These are phyloP conservation scores for Pseudomyrmex flavicornis DNA, from an alignment of 1,140 invertebrate species.

Conservation along the genomic window DNA sequence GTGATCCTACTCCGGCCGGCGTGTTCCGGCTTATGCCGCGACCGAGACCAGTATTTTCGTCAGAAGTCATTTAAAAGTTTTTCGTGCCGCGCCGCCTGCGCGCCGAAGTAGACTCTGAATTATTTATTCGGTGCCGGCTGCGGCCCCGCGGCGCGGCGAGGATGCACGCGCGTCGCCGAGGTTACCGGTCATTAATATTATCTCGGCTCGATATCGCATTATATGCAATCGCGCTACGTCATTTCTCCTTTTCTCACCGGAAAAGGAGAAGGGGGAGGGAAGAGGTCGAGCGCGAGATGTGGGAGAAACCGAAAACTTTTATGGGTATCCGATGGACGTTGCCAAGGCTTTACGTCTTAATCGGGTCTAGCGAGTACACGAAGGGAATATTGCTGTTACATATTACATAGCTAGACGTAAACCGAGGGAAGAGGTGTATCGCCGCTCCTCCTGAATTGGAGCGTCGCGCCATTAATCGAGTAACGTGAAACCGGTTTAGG, in stretches of 20 bases:
- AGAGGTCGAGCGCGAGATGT: not conserved
- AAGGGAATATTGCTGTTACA: slow-evolving; percentile 40
- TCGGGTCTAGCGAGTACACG: not conserved
- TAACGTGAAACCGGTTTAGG: not conserved
- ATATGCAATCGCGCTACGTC: slow-evolving; percentile 46
- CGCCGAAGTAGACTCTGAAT: slow-evolving; percentile 53
- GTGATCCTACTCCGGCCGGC: slow-evolving; percentile 20
- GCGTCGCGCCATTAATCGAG: slow-evolving; percentile 3
- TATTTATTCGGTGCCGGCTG: slow-evolving; percentile 53
- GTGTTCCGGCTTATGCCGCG: slow-evolving; percentile 47
- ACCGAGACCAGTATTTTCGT: slow-evolving; percentile 53
- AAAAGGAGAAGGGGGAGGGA: not conserved
- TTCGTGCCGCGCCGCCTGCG: slow-evolving; percentile 55
- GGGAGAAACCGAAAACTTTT: slow-evolving; percentile 38
- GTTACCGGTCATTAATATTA: slow-evolving; percentile 35
- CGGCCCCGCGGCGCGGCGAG: slow-evolving; percentile 22
- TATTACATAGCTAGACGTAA: slow-evolving; percentile 23
- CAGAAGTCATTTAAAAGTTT: slow-evolving; percentile 61
- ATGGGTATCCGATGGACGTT: slow-evolving; percentile 43
- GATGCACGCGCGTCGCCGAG: not conserved
- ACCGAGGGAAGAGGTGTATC: not conserved
- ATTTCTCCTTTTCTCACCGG: too few relatives aligned
- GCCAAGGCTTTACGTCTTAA: slow-evolving; percentile 33
- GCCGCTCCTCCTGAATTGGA: not conserved
- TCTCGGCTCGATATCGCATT: slow-evolving; percentile 27